Evolutionary conservation across 2,113 vertebrate genomes (phyloP).

Genomic region (Toxotes chatareus): DNA sequence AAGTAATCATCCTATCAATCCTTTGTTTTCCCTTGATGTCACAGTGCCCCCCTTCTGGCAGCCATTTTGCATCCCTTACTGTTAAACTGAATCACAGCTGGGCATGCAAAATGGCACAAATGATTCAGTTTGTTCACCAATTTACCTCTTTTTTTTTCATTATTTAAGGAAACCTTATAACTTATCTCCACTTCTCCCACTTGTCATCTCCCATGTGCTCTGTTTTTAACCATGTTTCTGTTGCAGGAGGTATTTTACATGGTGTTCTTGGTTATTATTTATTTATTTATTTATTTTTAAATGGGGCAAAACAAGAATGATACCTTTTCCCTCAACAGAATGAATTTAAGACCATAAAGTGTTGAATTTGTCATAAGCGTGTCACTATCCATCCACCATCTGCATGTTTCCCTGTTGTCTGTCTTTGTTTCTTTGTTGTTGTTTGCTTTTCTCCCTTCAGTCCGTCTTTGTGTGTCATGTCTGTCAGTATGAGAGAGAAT

Average conservation of each 20-base stretch:
- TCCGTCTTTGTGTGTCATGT: constrained; percentile 31
- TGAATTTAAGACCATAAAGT: constrained; percentile 24
- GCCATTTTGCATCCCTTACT: constrained; percentile 48
- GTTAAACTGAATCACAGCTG: neutral
- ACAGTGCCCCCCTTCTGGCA: neutral
- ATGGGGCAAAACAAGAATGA: constrained; percentile 37
- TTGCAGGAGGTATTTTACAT: constrained; percentile 64
- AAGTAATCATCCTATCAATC: neutral
- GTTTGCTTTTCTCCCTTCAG: constrained; percentile 20
- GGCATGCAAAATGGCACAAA: constrained; percentile 43
- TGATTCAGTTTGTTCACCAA: neutral
- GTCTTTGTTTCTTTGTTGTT: constrained; percentile 27
- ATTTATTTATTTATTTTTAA: neutral
- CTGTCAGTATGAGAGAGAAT: constrained; percentile 20
- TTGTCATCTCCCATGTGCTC: constrained; percentile 39
- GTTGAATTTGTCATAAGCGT: constrained; percentile 34
- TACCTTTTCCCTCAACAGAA: constrained; percentile 5
- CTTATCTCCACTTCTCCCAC: neutral
- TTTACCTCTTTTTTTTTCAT: neutral
- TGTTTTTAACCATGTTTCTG: constrained; percentile 58
- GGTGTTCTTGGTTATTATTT: constrained; percentile 3
- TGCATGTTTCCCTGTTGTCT: constrained; percentile 41
- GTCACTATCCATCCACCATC: constrained; percentile 43
- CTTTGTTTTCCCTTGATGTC: neutral
- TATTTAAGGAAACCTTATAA: constrained; percentile 1